Evolutionary conservation across 2,888 invertebrate genomes (phyloP).

Genomic region (Argyra leucocephala): DNA sequence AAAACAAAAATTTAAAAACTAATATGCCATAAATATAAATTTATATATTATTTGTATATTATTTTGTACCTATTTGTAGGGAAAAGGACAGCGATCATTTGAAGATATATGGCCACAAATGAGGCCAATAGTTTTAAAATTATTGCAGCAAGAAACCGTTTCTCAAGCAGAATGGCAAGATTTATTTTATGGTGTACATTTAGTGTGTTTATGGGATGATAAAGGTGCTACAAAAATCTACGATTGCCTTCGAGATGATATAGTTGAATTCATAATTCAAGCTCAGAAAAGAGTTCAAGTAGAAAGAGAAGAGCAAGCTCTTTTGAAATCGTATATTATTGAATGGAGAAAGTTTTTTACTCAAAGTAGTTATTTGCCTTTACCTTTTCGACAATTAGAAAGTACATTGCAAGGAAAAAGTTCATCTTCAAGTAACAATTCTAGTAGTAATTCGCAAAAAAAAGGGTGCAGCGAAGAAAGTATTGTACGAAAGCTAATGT

Average conservation of each 20-base stretch:
- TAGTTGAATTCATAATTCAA: slow-evolving; percentile 86
- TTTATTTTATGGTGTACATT: slow-evolving; percentile 89
- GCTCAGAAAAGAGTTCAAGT: slow-evolving; percentile 83
- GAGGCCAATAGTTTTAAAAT: slow-evolving; percentile 85
- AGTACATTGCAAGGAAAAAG: slow-evolving; percentile 66
- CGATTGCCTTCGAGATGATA: slow-evolving; percentile 82
- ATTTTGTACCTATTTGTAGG: slow-evolving; percentile 24
- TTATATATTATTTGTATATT: too few relatives aligned
- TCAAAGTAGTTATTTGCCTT: slow-evolving; percentile 92
- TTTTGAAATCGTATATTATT: slow-evolving; percentile 90
- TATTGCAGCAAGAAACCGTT: slow-evolving; percentile 88
- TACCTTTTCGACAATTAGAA: slow-evolving; percentile 90
- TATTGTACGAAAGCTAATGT: slow-evolving; percentile 88
- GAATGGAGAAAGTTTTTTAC: slow-evolving; percentile 99
- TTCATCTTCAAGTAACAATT: slow-evolving; percentile 39
- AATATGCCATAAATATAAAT: too few relatives aligned
- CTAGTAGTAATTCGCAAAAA: slow-evolving; percentile 45
- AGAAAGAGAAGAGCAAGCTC: slow-evolving; percentile 87
- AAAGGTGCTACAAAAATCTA: slow-evolving; percentile 82
- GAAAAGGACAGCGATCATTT: slow-evolving; percentile 71
- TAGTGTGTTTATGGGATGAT: slow-evolving; percentile 95
- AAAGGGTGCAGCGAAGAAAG: slow-evolving; percentile 68
- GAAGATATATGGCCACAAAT: slow-evolving; percentile 96
- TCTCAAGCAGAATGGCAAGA: slow-evolving; percentile 95
- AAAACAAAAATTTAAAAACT: too few relatives aligned